Evolutionary conservation across 1,140 invertebrate genomes (phyloP).

Genomic region (Cyrtorhinus lividipennis): DNA sequence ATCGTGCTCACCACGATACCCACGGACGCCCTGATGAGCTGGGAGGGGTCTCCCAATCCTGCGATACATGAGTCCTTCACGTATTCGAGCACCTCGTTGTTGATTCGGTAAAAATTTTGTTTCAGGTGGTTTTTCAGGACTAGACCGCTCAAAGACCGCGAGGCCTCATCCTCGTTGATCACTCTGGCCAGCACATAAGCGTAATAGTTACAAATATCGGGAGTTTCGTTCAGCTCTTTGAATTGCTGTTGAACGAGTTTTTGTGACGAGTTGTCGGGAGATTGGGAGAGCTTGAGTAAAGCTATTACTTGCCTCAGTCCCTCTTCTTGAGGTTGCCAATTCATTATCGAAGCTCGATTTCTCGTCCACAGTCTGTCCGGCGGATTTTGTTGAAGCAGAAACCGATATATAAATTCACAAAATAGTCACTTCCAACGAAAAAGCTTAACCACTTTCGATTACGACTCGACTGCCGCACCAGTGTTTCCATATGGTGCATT

Average conservation of each 20-base stretch:
- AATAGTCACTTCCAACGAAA: too few relatives aligned
- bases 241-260: slow-evolving; percentile 86
- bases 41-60: neutral
- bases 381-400: too few relatives aligned
- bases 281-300: slow-evolving; percentile 95
- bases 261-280: slow-evolving; percentile 89
- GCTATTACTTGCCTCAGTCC: slow-evolving; percentile 93
- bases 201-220: slow-evolving; percentile 98
- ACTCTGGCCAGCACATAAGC: slow-evolving; percentile 96
- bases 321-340: slow-evolving; percentile 94
- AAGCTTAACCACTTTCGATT: too few relatives aligned
- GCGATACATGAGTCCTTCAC: neutral
- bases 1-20: neutral
- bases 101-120: slow-evolving; percentile 80
- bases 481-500: too few relatives aligned
- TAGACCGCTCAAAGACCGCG: slow-evolving; percentile 87
- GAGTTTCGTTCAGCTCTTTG: slow-evolving; percentile 94
- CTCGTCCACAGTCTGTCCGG: neutral
- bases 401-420: too few relatives aligned
- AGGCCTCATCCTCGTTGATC: slow-evolving; percentile 87
- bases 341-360: slow-evolving; percentile 43
- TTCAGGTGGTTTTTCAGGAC: slow-evolving; percentile 98
- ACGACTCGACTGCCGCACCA: too few relatives aligned
- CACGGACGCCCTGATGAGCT: neutral
- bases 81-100: slow-evolving; percentile 66